These are phyloP conservation scores for Monochamus alternatus DNA, from an alignment of 2,888 invertebrate genomes.

Conservation along the genomic window DNA sequence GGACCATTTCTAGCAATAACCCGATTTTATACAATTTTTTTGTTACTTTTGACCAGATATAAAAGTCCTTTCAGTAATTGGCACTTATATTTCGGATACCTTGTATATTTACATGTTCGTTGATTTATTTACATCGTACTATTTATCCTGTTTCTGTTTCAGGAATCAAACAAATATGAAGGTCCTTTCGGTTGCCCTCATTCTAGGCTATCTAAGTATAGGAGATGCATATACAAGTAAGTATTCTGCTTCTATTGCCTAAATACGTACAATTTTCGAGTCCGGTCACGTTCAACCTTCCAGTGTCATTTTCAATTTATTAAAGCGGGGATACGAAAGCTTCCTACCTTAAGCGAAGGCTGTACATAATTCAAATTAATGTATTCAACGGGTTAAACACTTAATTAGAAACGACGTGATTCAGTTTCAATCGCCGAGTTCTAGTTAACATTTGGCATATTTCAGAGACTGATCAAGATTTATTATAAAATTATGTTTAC, in stretches of 20 bases:
- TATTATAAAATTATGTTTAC: no score
- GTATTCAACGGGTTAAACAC: not conserved
- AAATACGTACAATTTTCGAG: not conserved
- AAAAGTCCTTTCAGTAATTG: no score
- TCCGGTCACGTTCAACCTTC: slow-evolving; percentile 26
- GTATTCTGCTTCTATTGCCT: slow-evolving; percentile 37
- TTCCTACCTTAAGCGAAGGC: slow-evolving; percentile 24
- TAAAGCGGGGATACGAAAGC: slow-evolving; percentile 6
- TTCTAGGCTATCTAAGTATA: slow-evolving; percentile 47
- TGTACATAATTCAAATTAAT: not conserved
- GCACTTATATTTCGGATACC: no score
- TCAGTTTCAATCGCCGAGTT: not conserved
- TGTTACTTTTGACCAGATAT: no score
- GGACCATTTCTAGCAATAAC: no score
- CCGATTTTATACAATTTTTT: no score
- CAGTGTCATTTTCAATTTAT: slow-evolving; percentile 22
- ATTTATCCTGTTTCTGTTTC: slow-evolving; percentile 24
- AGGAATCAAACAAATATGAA: slow-evolving; percentile 25
- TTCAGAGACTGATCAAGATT: no score
- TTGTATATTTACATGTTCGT: no score
- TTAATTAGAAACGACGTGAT: not conserved
- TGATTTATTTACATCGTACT: not conserved
- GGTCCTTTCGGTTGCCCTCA: slow-evolving; percentile 24
- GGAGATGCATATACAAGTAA: slow-evolving; percentile 61
- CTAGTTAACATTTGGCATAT: not conserved